phyloP scores from a whole-genome alignment of 2,888 invertebrate species.

The Drosophila testacea region DNA sequence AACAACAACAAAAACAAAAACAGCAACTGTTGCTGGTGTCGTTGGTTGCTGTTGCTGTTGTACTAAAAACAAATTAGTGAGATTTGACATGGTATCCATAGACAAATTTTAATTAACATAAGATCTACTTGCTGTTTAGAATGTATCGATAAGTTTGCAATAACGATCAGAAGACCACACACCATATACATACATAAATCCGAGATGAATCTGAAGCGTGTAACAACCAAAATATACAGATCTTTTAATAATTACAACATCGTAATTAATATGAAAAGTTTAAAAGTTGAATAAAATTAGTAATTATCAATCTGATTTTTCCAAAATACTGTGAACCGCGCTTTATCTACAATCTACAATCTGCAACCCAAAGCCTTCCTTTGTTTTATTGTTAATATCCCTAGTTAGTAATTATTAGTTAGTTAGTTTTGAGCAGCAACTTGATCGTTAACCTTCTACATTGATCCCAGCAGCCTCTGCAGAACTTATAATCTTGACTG shows the following conservation, averaged over 20 bases:
- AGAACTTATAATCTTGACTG: slow-evolving; percentile 4
- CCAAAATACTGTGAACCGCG: too few species aligned
- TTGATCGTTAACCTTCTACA: slow-evolving; percentile 8
- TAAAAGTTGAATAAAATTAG: too few species aligned
- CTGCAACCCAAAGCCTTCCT: too few species aligned
- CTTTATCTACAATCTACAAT: too few species aligned
- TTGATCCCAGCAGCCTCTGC: not conserved
- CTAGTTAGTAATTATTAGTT: not conserved
- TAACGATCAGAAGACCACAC: slow-evolving; percentile 20
- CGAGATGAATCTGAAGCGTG: not conserved
- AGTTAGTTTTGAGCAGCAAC: not conserved
- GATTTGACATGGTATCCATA: slow-evolving; percentile 42
- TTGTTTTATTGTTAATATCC: too few species aligned
- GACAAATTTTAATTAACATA: slow-evolving; percentile 42
- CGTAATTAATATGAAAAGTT: too few species aligned
- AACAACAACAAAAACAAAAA: not conserved
- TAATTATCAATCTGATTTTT: too few species aligned
- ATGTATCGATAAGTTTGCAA: slow-evolving; percentile 15
- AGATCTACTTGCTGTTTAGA: slow-evolving; percentile 12
- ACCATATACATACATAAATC: not conserved
- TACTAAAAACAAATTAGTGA: slow-evolving; percentile 39
- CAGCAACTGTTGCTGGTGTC: not conserved
- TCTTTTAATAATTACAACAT: too few species aligned
- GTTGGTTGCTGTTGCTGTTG: slow-evolving; percentile 12
- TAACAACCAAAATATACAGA: too few species aligned